phyloP scores from a whole-genome alignment of 2,797 vertebrate species.

The Pelobates cultripes region DNA sequence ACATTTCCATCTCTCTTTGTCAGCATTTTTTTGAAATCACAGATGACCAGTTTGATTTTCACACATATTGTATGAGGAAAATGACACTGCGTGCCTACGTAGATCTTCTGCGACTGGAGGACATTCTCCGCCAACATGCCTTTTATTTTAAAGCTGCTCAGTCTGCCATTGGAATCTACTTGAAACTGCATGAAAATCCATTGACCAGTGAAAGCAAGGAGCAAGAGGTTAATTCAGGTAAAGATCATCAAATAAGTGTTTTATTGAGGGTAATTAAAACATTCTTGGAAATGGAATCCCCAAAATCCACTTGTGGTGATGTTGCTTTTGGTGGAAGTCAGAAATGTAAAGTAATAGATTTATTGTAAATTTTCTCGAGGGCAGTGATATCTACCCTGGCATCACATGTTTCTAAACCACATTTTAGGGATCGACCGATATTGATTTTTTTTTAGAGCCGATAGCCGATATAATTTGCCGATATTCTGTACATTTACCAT shows the following conservation, averaged over 20 bases:
- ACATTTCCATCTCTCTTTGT: conserved; percentile 49
- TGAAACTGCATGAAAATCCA: conserved; percentile 78
- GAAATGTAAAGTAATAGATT: too few relatives aligned
- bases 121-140: conserved; percentile 74
- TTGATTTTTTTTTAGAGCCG: too few relatives aligned
- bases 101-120: conserved; percentile 77
- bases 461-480: too few relatives aligned
- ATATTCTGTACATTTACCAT: too few relatives aligned
- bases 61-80: conserved; percentile 81
- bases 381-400: too few relatives aligned
- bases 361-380: too few relatives aligned
- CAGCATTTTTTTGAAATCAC: conserved; percentile 83
- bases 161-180: conserved; percentile 78
- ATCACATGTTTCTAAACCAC: too few relatives aligned
- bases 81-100: conserved; percentile 81
- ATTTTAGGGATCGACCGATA: too few relatives aligned
- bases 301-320: too few relatives aligned
- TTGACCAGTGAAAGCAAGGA: conserved; percentile 76
- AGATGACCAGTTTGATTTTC: conserved; percentile 80
- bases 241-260: not conserved
- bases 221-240: conserved; percentile 81
- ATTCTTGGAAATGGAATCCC: too few relatives aligned
- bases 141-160: conserved; percentile 79
- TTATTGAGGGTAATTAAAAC: too few relatives aligned
- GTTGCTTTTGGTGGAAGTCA: too few relatives aligned